These are phyloP conservation scores for Matsumurasca onukii DNA, from an alignment of 1,140 invertebrate species.

Conservation along the genomic window DNA sequence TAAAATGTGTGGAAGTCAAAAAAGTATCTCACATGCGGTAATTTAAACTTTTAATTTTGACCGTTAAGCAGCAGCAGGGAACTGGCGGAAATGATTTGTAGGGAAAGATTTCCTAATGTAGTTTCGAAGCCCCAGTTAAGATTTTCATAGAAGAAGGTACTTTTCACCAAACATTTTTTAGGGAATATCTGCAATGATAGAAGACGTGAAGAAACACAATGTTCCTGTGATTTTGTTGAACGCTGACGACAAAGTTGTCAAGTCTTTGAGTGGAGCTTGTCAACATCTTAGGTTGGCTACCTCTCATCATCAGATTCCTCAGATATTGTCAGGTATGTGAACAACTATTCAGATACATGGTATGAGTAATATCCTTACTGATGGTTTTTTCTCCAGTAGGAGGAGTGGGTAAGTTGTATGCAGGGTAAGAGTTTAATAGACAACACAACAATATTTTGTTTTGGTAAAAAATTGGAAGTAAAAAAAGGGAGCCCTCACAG, in stretches of 20 bases:
- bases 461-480: too few relatives aligned
- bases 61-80: not conserved
- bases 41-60: not conserved
- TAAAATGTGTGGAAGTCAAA: not conserved
- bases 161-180: not conserved
- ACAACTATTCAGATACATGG: too few relatives aligned
- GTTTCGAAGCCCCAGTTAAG: too few relatives aligned
- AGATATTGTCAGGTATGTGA: conserved; percentile 15
- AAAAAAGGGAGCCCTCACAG: too few relatives aligned
- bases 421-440: too few relatives aligned
- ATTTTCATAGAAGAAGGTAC: not conserved
- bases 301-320: conserved; percentile 10
- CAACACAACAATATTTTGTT: too few relatives aligned
- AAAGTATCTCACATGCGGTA: not conserved
- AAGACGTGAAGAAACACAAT: conserved; percentile 23
- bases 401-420: too few relatives aligned
- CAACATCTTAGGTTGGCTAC: not conserved
- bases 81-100: not conserved
- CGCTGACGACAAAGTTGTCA: conserved; percentile 12
- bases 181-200: conserved; percentile 20
- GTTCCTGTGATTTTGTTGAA: conserved; percentile 25
- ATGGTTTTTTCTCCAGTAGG: too few relatives aligned
- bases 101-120: not conserved
- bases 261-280: conserved; percentile 3
- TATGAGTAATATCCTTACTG: too few relatives aligned